Conservation (phyloP, 2,888 invertebrate genomes). For the Lepidocyrtoides sp. region DNA sequence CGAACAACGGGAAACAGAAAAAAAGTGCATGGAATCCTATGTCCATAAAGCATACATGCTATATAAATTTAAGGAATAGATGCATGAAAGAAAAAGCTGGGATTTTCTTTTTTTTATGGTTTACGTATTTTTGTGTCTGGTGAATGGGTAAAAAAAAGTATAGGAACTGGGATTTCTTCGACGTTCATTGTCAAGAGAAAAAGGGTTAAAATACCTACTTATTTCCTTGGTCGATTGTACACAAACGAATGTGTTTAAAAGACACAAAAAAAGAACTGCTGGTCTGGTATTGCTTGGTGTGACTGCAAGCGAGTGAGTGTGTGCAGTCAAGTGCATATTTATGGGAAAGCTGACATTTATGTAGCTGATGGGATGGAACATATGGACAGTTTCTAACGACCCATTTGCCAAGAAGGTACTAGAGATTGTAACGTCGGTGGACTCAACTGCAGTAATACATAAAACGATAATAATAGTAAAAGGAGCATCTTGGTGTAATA, state of each 20-base stretch:
- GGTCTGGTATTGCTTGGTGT: not conserved
- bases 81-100: conserved; percentile 8
- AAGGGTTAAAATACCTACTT: conserved; percentile 35
- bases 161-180: not conserved
- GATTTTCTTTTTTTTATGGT: conserved; percentile 28
- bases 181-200: conserved; percentile 18
- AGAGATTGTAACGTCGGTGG: conserved; percentile 28
- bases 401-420: conserved; percentile 80
- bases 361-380: conserved; percentile 84
- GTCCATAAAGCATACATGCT: not conserved
- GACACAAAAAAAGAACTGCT: not conserved
- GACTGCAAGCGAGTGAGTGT: conserved; percentile 53
- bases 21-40: not conserved
- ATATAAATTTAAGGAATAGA: not conserved
- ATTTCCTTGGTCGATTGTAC: no score
- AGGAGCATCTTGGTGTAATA: not conserved
- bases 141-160: not conserved
- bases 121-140: not conserved
- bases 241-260: no score
- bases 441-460: not conserved
- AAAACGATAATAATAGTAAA: not conserved
- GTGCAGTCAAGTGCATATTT: conserved; percentile 83
- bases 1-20: conserved; percentile 12
- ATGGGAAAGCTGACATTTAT: conserved; percentile 83
- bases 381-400: conserved; percentile 83